These are phyloP conservation scores for Parotia lawesii DNA, from an alignment of 2,113 vertebrate genomes.

Conservation along the genomic window DNA sequence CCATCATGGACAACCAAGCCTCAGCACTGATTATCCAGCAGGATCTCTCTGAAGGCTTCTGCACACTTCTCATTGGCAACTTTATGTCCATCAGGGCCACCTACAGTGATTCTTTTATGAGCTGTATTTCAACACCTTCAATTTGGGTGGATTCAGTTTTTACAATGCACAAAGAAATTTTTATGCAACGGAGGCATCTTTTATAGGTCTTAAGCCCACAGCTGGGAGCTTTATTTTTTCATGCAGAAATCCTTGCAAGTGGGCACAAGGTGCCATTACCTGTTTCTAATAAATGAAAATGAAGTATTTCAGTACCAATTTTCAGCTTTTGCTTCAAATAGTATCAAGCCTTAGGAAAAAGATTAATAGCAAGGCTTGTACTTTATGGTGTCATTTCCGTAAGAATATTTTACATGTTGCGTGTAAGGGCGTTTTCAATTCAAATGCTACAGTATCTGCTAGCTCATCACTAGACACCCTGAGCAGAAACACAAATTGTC, in stretches of 20 bases:
- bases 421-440: neutral
- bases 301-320: neutral
- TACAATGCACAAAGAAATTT: neutral
- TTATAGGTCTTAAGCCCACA: neutral
- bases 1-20: neutral
- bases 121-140: neutral
- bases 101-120: neutral
- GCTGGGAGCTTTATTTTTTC: neutral
- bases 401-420: neutral
- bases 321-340: neutral
- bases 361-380: neutral
- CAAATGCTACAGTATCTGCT: neutral
- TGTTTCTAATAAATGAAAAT: neutral
- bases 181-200: neutral
- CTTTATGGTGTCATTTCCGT: neutral
- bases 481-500: conserved; percentile 23
- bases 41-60: neutral
- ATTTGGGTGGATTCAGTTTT: neutral
- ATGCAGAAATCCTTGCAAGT: neutral
- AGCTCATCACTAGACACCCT: conserved; percentile 5
- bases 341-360: neutral
- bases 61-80: fast-evolving
- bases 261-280: neutral
- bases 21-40: fast-evolving
- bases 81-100: neutral